phyloP scores from a whole-genome alignment of 2,797 vertebrate genomes.

The Meriones psammophilus region DNA sequence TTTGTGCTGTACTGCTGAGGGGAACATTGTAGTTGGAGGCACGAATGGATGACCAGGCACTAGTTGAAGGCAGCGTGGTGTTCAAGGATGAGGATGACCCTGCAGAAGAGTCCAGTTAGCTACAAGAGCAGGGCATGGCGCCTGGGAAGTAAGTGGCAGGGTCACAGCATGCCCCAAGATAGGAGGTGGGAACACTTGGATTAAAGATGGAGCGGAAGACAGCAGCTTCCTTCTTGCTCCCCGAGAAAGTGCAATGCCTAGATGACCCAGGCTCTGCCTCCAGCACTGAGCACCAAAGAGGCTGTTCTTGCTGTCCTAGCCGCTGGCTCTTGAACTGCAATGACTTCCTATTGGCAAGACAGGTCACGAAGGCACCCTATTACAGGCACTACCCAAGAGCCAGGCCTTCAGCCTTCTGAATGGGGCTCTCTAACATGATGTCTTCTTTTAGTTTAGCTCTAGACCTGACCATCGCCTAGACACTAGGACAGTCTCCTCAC shows the following conservation, averaged over 20 bases:
- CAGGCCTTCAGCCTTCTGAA: not conserved
- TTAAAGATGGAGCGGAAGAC: fast-evolving
- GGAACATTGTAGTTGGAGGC: slow-evolving; percentile 99
- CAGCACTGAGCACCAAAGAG: not conserved
- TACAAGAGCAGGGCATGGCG: fast-evolving
- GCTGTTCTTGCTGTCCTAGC: not conserved
- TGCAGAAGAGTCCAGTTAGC: slow-evolving; percentile 72
- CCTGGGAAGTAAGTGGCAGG: not conserved
- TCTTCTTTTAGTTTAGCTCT: not conserved
- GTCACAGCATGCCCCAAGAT: not conserved
- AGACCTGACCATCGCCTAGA: not conserved
- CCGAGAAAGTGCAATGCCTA: fast-evolving
- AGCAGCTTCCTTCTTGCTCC: not conserved
- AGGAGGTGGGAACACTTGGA: not conserved
- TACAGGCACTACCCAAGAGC: not conserved
- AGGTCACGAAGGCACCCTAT: no score
- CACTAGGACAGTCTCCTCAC: not conserved
- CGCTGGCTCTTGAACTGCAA: not conserved
- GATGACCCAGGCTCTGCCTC: not conserved
- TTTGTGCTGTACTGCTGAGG: slow-evolving; percentile 99
- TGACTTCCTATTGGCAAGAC: not conserved
- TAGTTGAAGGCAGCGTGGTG: slow-evolving; percentile 99
- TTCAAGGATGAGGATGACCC: slow-evolving; percentile 99
- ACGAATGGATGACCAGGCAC: slow-evolving; percentile 99
- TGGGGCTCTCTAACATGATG: not conserved